Conservation (phyloP, 2,113 vertebrate genomes). For the Hassar affinis region DNA sequence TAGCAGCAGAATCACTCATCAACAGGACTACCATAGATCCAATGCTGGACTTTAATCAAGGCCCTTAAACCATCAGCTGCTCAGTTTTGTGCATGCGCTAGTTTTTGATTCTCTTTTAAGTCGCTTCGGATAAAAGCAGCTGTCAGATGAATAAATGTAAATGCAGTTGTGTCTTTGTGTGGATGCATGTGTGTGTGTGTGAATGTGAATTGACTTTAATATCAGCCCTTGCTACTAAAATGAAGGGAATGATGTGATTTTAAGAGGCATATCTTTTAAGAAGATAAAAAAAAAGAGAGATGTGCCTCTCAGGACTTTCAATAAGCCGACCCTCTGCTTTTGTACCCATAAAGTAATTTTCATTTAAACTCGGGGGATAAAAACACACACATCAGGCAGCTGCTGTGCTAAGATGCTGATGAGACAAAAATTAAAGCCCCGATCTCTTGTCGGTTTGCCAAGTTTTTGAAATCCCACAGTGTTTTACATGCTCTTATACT, state of each 20-base stretch:
- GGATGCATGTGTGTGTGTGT: too few relatives aligned
- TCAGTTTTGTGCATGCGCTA: too few relatives aligned
- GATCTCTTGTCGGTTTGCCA: conserved; percentile 68
- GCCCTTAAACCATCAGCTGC: too few relatives aligned
- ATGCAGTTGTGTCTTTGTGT: too few relatives aligned
- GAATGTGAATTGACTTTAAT: conserved; percentile 48
- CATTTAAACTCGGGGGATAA: conserved; percentile 63
- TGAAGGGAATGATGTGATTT: conserved; percentile 66
- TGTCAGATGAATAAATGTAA: too few relatives aligned
- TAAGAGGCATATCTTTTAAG: conserved; percentile 26
- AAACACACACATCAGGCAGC: conserved; percentile 49
- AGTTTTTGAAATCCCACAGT: conserved; percentile 57
- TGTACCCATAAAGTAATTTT: conserved; percentile 62
- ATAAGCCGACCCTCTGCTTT: conserved; percentile 63
- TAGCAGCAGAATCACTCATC: too few relatives aligned
- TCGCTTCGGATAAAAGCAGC: too few relatives aligned
- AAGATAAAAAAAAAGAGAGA: conserved; percentile 24
- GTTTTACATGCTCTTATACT: conserved; percentile 49
- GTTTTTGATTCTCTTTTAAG: too few relatives aligned
- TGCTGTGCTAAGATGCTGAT: conserved; percentile 68
- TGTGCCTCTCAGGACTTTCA: conserved; percentile 62
- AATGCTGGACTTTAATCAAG: too few relatives aligned
- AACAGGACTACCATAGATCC: too few relatives aligned
- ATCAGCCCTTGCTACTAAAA: conserved; percentile 58
- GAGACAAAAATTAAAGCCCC: conserved; percentile 62